phyloP scores from a whole-genome alignment of 2,113 vertebrate species.

The Cinclus cinclus region DNA sequence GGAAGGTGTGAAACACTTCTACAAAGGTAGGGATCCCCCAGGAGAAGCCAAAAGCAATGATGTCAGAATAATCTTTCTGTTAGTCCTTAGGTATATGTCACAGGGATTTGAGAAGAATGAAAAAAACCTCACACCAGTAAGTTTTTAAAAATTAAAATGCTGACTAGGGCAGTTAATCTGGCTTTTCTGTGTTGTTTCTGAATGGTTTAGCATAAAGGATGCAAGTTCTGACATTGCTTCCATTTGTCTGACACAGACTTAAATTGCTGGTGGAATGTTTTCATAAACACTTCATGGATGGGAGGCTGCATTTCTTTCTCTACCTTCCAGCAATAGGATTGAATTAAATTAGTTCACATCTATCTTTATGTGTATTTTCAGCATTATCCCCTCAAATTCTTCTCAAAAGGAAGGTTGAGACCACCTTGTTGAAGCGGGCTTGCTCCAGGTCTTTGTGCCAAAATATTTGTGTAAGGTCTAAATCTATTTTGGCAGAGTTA shows the following conservation, averaged over 20 bases:
- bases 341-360: background rate
- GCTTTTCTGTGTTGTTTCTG: background rate
- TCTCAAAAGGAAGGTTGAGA: background rate
- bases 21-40: background rate
- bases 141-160: background rate
- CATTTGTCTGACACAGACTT: background rate
- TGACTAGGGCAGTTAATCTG: background rate
- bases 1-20: background rate
- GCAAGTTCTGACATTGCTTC: background rate
- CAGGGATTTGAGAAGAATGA: background rate
- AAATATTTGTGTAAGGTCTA: background rate
- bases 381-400: background rate
- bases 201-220: background rate
- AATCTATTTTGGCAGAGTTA: background rate
- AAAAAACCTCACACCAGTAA: background rate
- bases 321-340: background rate
- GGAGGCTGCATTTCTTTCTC: background rate
- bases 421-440: background rate
- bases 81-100: background rate
- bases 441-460: background rate
- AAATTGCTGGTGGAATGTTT: constrained; percentile 24
- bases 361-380: background rate
- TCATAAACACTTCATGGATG: background rate
- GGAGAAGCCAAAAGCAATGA: background rate
- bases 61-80: background rate